A percentile compares a stretch with the other conserved stretches of the same genome.
Conservation (phyloP, 2,113 vertebrate genomes). For the Psephotus haematonotus region DNA sequence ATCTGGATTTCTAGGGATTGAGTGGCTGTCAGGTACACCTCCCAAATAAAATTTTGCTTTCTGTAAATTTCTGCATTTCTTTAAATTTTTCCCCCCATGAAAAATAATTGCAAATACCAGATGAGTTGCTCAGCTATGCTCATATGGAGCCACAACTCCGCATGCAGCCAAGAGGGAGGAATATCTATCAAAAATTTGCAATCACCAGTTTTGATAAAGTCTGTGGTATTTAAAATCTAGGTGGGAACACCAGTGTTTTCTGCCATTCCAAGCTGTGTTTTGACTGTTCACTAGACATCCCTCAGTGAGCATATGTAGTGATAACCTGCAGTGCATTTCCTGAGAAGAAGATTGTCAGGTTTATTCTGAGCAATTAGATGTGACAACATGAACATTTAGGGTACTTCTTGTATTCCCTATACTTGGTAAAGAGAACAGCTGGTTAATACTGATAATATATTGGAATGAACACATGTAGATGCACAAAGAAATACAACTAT, state of each 20-base stretch:
- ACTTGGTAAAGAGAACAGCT: constrained; percentile 22
- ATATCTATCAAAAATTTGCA: background rate
- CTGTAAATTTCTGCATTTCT: background rate
- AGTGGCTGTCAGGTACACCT: background rate
- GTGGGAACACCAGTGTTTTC: background rate
- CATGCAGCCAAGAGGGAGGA: background rate
- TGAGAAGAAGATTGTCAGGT: background rate
- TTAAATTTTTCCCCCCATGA: background rate
- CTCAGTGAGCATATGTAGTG: background rate
- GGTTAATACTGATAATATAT: constrained; percentile 33
- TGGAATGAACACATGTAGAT: background rate
- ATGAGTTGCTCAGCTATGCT: background rate
- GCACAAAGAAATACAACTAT: background rate
- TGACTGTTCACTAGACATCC: background rate
- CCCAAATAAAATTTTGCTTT: background rate
- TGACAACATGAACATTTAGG: constrained; percentile 4
- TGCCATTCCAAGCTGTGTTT: background rate
- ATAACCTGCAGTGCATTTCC: constrained; percentile 1
- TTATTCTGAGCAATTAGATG: constrained; percentile 27
- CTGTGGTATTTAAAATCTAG: background rate
- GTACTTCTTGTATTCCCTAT: constrained; percentile 3
- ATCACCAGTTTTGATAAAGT: background rate
- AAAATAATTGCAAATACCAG: background rate
- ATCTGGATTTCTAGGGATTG: background rate
- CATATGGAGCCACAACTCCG: background rate